These are phyloP conservation scores for Beris morrisii DNA, from an alignment of 2,888 invertebrate species.

Conservation along the genomic window DNA sequence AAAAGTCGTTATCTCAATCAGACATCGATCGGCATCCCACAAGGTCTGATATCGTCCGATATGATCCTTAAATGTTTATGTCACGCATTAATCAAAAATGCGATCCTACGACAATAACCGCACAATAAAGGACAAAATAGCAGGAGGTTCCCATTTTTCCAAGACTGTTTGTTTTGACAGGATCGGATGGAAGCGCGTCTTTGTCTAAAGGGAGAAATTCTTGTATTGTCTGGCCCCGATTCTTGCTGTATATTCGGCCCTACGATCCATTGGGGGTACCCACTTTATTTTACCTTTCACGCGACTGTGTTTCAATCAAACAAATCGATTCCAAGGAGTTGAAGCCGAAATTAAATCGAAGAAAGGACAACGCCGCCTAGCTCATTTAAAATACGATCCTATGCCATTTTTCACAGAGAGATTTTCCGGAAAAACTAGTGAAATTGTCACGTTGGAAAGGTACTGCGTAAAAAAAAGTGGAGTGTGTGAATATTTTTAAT, in stretches of 20 bases:
- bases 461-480: background rate
- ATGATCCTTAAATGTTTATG: slow-evolving; percentile 33
- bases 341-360: slow-evolving; percentile 21
- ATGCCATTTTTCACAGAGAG: slow-evolving; percentile 23
- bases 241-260: slow-evolving; percentile 1
- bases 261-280: slow-evolving; percentile 25
- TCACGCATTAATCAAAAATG: slow-evolving; percentile 29
- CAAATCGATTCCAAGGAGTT: slow-evolving; percentile 14
- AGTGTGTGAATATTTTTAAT: slow-evolving; percentile 5
- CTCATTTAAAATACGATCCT: slow-evolving; percentile 12
- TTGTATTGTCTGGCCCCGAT: slow-evolving; percentile 10
- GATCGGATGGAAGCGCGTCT: slow-evolving; percentile 21
- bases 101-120: slow-evolving; percentile 27
- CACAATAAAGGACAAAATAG: slow-evolving; percentile 26
- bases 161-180: slow-evolving; percentile 26
- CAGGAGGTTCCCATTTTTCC: slow-evolving; percentile 25
- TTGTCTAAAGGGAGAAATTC: slow-evolving; percentile 24
- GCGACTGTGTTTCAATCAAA: slow-evolving; percentile 28
- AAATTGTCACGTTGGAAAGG: slow-evolving; percentile 16
- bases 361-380: slow-evolving; percentile 5
- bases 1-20: slow-evolving; percentile 20
- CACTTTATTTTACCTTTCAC: slow-evolving; percentile 25
- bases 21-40: slow-evolving; percentile 30
- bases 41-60: slow-evolving; percentile 13
- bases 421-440: background rate